phyloP scores from a whole-genome alignment of 2,797 vertebrate genomes.

The Lacerta agilis region DNA sequence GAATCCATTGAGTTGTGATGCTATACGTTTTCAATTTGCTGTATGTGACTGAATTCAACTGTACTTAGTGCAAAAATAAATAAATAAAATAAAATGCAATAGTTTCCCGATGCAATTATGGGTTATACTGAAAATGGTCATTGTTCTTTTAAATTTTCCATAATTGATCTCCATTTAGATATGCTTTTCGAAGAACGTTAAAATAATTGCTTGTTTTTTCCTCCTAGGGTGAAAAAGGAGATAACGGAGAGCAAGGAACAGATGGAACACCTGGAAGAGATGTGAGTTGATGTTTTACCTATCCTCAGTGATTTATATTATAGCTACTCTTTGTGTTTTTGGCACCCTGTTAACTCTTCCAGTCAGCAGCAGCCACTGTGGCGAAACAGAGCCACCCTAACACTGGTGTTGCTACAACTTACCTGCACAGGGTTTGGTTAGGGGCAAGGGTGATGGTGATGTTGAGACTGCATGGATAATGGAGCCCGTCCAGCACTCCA shows the following conservation, averaged over 20 bases:
- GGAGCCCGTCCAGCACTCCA: too few relatives aligned
- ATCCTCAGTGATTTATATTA: conserved; percentile 1
- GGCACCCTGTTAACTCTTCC: not conserved
- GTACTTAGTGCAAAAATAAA: not conserved
- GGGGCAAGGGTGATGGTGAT: too few relatives aligned
- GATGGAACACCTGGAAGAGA: conserved; percentile 75
- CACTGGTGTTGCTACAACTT: too few relatives aligned
- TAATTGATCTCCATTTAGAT: not conserved
- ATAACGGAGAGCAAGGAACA: conserved; percentile 74
- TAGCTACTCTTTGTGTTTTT: not conserved
- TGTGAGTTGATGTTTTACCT: conserved; percentile 64
- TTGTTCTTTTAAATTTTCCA: not conserved
- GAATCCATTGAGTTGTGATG: not conserved
- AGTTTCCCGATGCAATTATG: not conserved
- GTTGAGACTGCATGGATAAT: too few relatives aligned
- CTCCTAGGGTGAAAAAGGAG: conserved; percentile 80
- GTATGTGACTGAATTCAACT: not conserved
- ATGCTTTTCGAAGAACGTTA: not conserved
- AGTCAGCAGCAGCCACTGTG: too few relatives aligned
- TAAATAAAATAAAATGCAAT: not conserved
- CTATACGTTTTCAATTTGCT: not conserved
- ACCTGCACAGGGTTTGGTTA: too few relatives aligned
- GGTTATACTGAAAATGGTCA: not conserved
- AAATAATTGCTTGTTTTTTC: conserved; percentile 53
- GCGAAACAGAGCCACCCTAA: too few relatives aligned